Base-by-base conservation (phyloP, 2,113 vertebrate species). In the Lamprotornis superbus region DNA sequence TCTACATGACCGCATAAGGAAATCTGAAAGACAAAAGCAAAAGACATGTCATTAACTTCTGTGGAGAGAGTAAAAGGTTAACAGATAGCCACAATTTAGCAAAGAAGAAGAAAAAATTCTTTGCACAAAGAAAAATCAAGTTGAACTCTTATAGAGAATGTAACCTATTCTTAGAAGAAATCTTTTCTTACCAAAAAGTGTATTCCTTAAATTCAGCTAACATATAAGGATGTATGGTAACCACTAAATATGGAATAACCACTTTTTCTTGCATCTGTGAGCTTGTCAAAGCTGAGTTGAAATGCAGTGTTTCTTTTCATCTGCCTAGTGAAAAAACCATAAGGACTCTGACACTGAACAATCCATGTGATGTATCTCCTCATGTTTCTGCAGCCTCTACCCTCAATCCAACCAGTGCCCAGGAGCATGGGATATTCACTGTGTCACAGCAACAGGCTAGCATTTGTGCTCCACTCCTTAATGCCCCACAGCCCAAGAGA, bases 11-110 rank as follows among this genome's bases (percentile, higher is more conserved):
- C 83, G 77, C 94, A 88, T 44, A 80, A 21, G 84, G 74, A 93
- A 65, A 95, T 85, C 97, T 98, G 92, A 71, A 95, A 97, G 91
- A 94, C 67, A 73, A 82, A 94, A 89, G 64, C 60, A 47, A 57
- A 92, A 93, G 27, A 89, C 7, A 18, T 2, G 4, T 8, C 31
- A 70, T 74, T 60, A 81, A 71, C 9, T 44, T 47, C 23, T 44
- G 22, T 55, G 21, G 14, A 69, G 59, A 69, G 39, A 65, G 22
- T 21, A 69, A 76, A 61, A 9, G 5, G 18, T 52, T 75, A 91
- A 78, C 52, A 84, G 39, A 82, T 56, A 74, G 10, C 4, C 56
- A 65, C 3, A 6, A 28, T 16, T 65, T 18, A 59, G 42, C 20
- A 74, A 90, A 33, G 69, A 4, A 37, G 15, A 73, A 46, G 35